A percentile compares a stretch with the other conserved stretches of the same genome.
phyloP scores from a whole-genome alignment of 2,113 vertebrate species.

The Blennius ocellaris region DNA sequence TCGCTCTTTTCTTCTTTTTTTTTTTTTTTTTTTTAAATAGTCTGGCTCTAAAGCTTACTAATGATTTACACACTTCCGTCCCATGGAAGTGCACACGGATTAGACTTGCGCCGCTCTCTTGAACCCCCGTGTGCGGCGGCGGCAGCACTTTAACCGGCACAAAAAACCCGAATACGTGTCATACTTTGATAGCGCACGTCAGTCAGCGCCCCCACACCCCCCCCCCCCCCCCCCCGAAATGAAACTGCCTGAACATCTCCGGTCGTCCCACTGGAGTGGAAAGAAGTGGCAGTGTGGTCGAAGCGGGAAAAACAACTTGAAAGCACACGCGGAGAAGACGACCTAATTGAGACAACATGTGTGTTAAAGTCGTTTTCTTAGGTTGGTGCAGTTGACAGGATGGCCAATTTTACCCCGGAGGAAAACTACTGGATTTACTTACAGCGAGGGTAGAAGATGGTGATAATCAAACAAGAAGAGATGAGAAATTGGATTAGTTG shows the following conservation, averaged over 20 bases:
- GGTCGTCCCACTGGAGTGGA: slow-evolving; percentile 40
- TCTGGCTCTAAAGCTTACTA: slow-evolving; percentile 92
- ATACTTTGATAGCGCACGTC: slow-evolving; percentile 39
- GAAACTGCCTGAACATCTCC: slow-evolving; percentile 38
- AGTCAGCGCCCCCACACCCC: slow-evolving; percentile 40
- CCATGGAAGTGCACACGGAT: slow-evolving; percentile 90
- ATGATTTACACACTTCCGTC: slow-evolving; percentile 94
- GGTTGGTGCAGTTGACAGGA: neutral
- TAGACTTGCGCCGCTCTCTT: slow-evolving; percentile 90
- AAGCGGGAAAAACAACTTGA: slow-evolving; percentile 48
- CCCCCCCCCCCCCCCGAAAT: slow-evolving; percentile 29
- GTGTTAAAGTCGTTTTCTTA: slow-evolving; percentile 35
- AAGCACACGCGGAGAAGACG: slow-evolving; percentile 34
- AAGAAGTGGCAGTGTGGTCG: slow-evolving; percentile 42
- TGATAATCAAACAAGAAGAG: too few relatives aligned
- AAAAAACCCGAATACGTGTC: slow-evolving; percentile 33
- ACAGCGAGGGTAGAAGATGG: too few relatives aligned
- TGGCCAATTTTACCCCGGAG: too few relatives aligned
- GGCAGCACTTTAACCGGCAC: slow-evolving; percentile 12
- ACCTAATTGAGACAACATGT: slow-evolving; percentile 69
- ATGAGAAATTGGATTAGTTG: too few relatives aligned
- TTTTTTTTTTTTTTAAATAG: slow-evolving; percentile 86
- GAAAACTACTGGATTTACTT: too few relatives aligned
- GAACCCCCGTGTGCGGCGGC: slow-evolving; percentile 72
- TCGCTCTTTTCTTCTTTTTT: slow-evolving; percentile 58